Percentiles rank a stretch among this genome's conserved stretches.
These are phyloP conservation scores for Rhabdomys pumilio DNA, from an alignment of 2,797 vertebrate genomes.

Conservation along the genomic window DNA sequence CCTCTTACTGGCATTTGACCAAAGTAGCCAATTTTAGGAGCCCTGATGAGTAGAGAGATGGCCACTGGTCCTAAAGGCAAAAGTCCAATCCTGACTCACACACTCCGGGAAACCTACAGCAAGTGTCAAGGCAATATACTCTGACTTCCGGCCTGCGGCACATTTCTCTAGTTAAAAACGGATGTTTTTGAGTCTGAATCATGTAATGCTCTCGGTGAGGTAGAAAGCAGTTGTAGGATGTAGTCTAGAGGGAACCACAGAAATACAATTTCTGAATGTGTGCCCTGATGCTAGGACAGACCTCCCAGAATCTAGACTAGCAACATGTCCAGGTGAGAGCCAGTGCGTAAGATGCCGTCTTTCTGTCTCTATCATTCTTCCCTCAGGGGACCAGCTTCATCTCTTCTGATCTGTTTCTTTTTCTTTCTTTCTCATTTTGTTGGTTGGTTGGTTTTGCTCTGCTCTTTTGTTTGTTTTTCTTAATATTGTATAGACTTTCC, in stretches of 20 bases:
- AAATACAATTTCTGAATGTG: not conserved
- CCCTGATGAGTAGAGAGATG: not conserved
- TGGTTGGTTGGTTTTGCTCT: not conserved
- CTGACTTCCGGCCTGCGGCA: not conserved
- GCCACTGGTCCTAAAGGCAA: not conserved
- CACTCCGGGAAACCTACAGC: not conserved
- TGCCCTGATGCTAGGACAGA: not conserved
- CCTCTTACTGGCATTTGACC: not conserved
- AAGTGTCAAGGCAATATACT: not conserved
- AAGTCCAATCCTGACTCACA: not conserved
- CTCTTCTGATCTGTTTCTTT: not conserved
- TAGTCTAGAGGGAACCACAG: not conserved
- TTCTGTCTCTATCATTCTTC: too few relatives aligned
- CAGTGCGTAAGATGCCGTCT: not conserved
- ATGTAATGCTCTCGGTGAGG: not conserved
- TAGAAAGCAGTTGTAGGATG: not conserved
- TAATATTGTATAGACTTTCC: not conserved
- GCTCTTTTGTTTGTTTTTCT: not conserved
- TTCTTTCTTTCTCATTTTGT: not conserved
- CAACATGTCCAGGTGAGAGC: not conserved
- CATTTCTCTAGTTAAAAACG: not conserved
- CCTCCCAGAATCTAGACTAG: too few relatives aligned
- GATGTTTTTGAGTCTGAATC: not conserved
- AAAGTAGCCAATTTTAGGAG: not conserved
- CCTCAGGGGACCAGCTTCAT: too few relatives aligned